Conservation (phyloP, 92 coral and sea anemone species). For the Muricea muricata region DNA sequence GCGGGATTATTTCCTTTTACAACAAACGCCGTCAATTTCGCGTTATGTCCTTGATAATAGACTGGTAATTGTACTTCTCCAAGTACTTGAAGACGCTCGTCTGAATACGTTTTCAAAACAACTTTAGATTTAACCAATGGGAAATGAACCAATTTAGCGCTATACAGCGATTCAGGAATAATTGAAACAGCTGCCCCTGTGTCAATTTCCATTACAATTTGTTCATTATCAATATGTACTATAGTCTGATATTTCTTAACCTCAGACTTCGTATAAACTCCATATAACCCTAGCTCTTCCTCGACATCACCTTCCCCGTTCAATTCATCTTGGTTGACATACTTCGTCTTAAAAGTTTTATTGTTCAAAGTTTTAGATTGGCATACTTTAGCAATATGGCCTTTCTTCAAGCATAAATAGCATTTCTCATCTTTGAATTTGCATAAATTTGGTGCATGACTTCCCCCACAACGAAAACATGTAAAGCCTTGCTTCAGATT, state of each 20-base stretch:
- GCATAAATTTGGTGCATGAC: slow-evolving; percentile 42
- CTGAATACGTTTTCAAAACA: slow-evolving; percentile 31
- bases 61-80: slow-evolving; percentile 42
- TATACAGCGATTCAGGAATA: slow-evolving; percentile 34
- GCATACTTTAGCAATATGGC: slow-evolving; percentile 19
- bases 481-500: not conserved
- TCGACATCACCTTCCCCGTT: slow-evolving; percentile 6
- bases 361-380: not conserved
- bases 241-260: not conserved
- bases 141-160: slow-evolving; percentile 26
- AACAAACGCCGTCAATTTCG: slow-evolving; percentile 27
- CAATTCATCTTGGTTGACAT: not conserved
- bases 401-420: slow-evolving; percentile 16
- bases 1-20: slow-evolving; percentile 31
- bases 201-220: slow-evolving; percentile 47
- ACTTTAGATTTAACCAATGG: slow-evolving; percentile 12
- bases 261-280: not conserved
- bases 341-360: not conserved
- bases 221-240: not conserved
- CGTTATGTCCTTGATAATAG: slow-evolving; percentile 33
- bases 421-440: slow-evolving; percentile 32
- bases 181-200: slow-evolving; percentile 53
- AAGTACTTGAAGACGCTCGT: slow-evolving; percentile 19
- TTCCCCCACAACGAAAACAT: slow-evolving; percentile 18
- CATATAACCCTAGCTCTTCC: slow-evolving; percentile 25